phyloP scores from a whole-genome alignment of 2,113 vertebrate genomes.

The Andinoacara biseriatus region DNA sequence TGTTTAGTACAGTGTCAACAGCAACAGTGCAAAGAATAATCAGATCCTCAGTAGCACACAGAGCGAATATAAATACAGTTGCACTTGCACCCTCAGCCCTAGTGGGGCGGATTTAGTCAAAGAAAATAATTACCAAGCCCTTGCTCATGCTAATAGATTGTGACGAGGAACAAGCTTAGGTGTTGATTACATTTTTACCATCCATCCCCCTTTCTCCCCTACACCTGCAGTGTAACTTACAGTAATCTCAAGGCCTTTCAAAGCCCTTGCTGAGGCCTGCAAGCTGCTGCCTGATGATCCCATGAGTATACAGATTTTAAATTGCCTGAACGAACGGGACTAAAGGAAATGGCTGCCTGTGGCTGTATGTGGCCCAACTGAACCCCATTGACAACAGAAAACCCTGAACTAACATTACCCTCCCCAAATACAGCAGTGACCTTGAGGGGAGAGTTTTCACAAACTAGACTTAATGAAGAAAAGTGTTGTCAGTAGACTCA shows the following conservation, averaged over 20 bases:
- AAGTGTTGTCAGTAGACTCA: not conserved
- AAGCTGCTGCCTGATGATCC: slow-evolving; percentile 60
- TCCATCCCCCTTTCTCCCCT: slow-evolving; percentile 24
- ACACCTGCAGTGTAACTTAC: slow-evolving; percentile 60
- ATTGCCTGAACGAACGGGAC: slow-evolving; percentile 55
- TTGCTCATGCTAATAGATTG: slow-evolving; percentile 63
- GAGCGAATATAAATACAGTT: slow-evolving; percentile 47
- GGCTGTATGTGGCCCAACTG: slow-evolving; percentile 42
- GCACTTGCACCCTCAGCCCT: slow-evolving; percentile 25
- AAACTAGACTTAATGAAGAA: not conserved
- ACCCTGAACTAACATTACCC: slow-evolving; percentile 37
- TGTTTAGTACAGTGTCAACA: not conserved
- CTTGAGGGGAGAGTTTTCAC: slow-evolving; percentile 42
- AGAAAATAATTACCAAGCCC: slow-evolving; percentile 61
- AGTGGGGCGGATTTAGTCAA: slow-evolving; percentile 35
- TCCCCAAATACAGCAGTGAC: slow-evolving; percentile 39
- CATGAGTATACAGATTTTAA: slow-evolving; percentile 61
- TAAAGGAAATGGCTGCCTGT: slow-evolving; percentile 30
- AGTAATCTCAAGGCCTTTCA: slow-evolving; percentile 57
- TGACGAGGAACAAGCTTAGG: slow-evolving; percentile 40
- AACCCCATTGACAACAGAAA: slow-evolving; percentile 34
- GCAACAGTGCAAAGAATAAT: not conserved
- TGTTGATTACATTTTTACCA: slow-evolving; percentile 73
- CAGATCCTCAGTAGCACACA: not conserved
- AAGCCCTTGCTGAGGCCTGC: slow-evolving; percentile 55